phyloP scores from a whole-genome alignment of 1,140 invertebrate genomes.

The Nephotettix cincticeps region DNA sequence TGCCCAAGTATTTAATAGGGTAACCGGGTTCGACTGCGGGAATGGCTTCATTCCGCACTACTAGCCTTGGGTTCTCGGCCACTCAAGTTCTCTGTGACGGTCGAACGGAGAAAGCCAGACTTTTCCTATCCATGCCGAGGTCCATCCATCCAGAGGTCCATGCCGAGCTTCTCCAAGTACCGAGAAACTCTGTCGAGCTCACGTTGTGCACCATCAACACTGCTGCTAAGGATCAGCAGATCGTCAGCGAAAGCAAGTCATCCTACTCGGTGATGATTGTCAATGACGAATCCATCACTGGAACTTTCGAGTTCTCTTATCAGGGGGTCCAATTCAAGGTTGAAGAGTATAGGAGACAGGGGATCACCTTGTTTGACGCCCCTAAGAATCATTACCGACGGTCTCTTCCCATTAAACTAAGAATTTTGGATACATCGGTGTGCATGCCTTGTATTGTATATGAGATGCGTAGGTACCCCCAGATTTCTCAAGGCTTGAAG shows the following conservation, averaged over 20 bases:
- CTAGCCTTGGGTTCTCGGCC: not conserved
- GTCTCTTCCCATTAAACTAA: not conserved
- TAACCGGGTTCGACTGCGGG: not conserved
- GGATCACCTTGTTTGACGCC: constrained; percentile 10
- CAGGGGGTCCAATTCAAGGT: not conserved
- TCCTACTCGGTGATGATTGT: not conserved
- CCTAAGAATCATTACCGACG: not conserved
- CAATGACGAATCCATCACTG: not conserved
- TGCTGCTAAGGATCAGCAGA: not conserved
- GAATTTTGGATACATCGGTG: no score
- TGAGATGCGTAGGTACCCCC: not conserved
- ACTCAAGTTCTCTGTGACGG: not conserved
- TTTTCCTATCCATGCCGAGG: not conserved
- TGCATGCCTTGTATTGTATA: not conserved
- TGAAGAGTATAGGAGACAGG: constrained; percentile 4
- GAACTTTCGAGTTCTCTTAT: not conserved
- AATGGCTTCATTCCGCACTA: not conserved
- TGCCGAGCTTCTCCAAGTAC: constrained; percentile 1
- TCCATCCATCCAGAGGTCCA: no score
- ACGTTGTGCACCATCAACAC: not conserved
- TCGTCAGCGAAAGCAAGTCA: constrained; percentile 2
- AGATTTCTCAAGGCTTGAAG: not conserved
- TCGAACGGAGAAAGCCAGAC: not conserved
- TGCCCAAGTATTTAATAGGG: not conserved
- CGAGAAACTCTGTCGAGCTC: not conserved